Base-by-base conservation (phyloP, 2,113 vertebrate species). In the Rhagologus leucostigma region DNA sequence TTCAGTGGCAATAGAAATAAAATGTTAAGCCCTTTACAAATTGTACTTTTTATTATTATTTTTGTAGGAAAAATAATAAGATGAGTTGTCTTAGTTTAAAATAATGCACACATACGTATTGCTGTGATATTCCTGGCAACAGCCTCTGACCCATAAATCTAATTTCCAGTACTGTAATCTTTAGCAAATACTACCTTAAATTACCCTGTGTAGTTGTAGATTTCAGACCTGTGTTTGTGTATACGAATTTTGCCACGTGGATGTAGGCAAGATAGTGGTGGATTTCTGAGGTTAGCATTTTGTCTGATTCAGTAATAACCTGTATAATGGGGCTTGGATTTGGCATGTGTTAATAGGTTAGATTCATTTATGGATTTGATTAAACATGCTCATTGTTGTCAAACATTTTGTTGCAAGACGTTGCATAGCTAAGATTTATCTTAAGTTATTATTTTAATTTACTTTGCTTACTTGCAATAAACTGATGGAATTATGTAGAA, bases 61-160 rank as follows among this genome's bases (percentile, higher is more conserved):
- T 41, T 56, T 12, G 1, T 47, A 24, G 21, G 44, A 20, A 56
- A 44, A 52, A 22, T 1, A 50, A 19, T 23, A 39, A 50, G 4
- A 26, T 83, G 53, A 35, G 27, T 35, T 65, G 22, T 22, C 22
- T 75, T 29, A 11, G 3, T 60, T 59, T 50, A 42, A 78, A 87
- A 23, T 42, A 35, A 21, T 10, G 9, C 16, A 22, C 2, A 1
- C 1, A 0, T 4, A 2, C 0, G 5, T 49, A 19, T 60, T 71
- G 42, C 42, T 64, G 10, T 8, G 10, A 8, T 68, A 56, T 14
- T 75, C 10, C 13, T 68, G 56, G 39, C 24, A 84, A 89, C 92
- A 93, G 11, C 10, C 32, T 86, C 50, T 87, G 42, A 15, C 23
- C 24, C 22, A 18, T 33, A 67, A 75, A 52, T 47, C 24, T 39